Evolutionary conservation across 2,113 vertebrate species (phyloP), one percentile per base, ranked within the genome.

Genomic region (Silurus meridionalis): DNA sequence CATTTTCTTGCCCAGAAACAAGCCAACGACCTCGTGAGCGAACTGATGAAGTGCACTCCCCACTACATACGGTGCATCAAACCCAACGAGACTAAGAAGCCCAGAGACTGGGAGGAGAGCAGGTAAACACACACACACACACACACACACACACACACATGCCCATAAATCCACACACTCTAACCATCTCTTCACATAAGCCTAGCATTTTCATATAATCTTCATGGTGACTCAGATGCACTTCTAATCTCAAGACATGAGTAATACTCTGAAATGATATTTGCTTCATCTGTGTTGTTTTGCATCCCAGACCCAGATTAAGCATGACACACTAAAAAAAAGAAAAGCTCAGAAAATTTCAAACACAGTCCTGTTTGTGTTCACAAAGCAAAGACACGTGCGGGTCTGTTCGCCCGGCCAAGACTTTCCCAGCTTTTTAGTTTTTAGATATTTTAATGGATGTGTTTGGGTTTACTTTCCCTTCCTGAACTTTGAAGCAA

Each of bases 51-150:
- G 89, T 99, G 98, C 7, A 99, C 97, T 0, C 98, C 98, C 0
- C 98, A 99, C 90, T 99, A 99, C 90, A 99, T 99, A 90, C 97
- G 98, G 88, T 99, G 98, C 92, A 99, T 99, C 94, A 99, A 99
- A 90, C 98, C 98, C 0, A 99, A 99, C 0, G 98, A 99, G 91
- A 99, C 98, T 23, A 99, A 99, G 94, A 98, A 97, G 91, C 93
- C 98, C 87, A 95, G 91, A 83, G 98, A 99, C 94, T 99, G 98
- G 98, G 98, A 99, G 84, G 98, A 99, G 89, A 97, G 97, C 92
- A 97, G 98, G 98, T 99, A 64, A 17, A n/a, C n/a, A 50, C 28
- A 52, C 72, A 83, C 71, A 55, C 57, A 71, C 55, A 48, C 21
- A 37, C 25, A 71, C 37, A 74, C 79, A 60, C 53, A 71, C 8